A percentile compares a stretch with the other conserved stretches of the same genome.
These are phyloP conservation scores for Troglohyphantes excavatus DNA, from an alignment of 2,888 invertebrate species.

Conservation along the genomic window DNA sequence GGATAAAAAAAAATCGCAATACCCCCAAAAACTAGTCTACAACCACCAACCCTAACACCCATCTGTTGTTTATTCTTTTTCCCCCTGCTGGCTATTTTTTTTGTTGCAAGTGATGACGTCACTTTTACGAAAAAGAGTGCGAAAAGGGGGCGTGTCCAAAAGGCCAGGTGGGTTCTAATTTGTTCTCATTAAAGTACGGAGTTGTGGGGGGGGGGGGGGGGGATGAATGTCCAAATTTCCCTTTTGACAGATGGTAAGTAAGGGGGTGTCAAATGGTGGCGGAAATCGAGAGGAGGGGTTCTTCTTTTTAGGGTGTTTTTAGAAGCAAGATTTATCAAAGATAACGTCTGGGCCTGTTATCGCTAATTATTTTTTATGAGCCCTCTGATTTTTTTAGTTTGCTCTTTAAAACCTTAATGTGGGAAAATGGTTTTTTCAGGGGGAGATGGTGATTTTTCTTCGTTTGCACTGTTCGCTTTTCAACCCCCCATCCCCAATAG, in stretches of 20 bases:
- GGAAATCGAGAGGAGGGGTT: constrained; percentile 9
- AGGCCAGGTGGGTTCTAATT: constrained; percentile 75
- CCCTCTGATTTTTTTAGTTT: constrained; percentile 17
- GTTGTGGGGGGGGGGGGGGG: constrained; percentile 17
- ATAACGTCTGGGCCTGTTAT: constrained; percentile 51
- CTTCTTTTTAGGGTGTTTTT: constrained; percentile 42
- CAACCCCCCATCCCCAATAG: neutral
- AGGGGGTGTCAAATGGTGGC: constrained; percentile 60
- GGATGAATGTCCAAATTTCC: constrained; percentile 42
- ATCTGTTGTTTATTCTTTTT: constrained; percentile 73
- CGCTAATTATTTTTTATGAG: constrained; percentile 77
- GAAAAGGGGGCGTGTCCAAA: constrained; percentile 73
- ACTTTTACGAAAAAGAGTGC: constrained; percentile 50
- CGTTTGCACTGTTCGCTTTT: constrained; percentile 69
- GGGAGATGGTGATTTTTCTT: constrained; percentile 70
- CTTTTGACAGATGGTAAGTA: constrained; percentile 72
- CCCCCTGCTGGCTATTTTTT: neutral
- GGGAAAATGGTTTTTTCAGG: constrained; percentile 36
- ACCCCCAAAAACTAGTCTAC: neutral
- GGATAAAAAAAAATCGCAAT: neutral
- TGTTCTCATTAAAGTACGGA: constrained; percentile 76
- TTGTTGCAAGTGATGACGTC: constrained; percentile 64
- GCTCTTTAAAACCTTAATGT: constrained; percentile 67
- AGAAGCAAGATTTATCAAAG: constrained; percentile 73
- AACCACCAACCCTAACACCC: constrained; percentile 39